Conservation (phyloP, 2,888 invertebrate genomes). For the Melolontha melolontha region DNA sequence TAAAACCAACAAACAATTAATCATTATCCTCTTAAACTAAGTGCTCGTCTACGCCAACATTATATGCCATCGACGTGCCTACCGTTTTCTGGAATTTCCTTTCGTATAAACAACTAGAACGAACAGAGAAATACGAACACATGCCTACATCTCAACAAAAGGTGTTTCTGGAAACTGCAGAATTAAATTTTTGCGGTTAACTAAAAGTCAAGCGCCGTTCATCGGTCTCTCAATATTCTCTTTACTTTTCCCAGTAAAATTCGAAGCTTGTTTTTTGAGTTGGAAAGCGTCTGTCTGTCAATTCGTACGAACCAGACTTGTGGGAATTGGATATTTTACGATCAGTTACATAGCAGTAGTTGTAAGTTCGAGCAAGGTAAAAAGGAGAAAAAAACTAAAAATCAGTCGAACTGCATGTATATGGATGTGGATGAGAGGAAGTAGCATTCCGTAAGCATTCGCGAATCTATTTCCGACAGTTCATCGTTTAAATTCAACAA, state of each 20-base stretch:
- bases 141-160: too few relatives aligned
- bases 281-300: constrained; percentile 12
- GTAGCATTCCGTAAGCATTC: constrained; percentile 5
- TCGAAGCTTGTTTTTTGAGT: too few relatives aligned
- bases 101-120: background rate
- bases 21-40: constrained; percentile 16
- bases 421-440: background rate
- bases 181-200: too few relatives aligned
- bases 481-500: constrained; percentile 14
- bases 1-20: constrained; percentile 4
- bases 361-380: background rate
- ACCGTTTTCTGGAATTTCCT: background rate
- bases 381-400: background rate
- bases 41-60: background rate
- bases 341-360: constrained; percentile 13
- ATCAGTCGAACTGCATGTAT: too few relatives aligned
- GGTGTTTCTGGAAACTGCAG: too few relatives aligned
- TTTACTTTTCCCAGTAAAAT: too few relatives aligned
- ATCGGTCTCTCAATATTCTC: too few relatives aligned
- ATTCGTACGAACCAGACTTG: constrained; percentile 2
- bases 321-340: constrained; percentile 30
- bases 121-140: background rate
- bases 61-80: background rate
- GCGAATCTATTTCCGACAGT: constrained; percentile 17
- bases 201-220: too few relatives aligned